Evolutionary conservation across 2,888 invertebrate genomes (phyloP), one percentile per base, ranked within the genome.

Genomic region (Schizaphis graminum): DNA sequence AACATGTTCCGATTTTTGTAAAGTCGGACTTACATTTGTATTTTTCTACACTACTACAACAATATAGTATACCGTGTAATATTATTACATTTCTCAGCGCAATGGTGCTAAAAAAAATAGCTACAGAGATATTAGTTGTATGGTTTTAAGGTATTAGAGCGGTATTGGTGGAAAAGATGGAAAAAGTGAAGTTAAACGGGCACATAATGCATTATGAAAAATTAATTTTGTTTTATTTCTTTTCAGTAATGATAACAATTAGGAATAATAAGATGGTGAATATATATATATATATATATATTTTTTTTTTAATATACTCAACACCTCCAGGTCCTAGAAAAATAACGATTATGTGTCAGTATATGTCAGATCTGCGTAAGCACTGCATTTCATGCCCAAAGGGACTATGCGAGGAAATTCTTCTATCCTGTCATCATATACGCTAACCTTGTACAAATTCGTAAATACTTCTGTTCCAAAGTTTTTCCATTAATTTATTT

Each of bases 1-100:
- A 93, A 93, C 57, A 26, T 85, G 89, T 89, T 90, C 16, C 21
- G 16, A 57, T 89, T 89, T 56, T 35, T 21, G 24, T 86, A 86
- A 86, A 61, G 16, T 3, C 47, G 47, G 28, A 11, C 35, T 13
- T 77, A 24, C 21, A 35, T 11, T 1, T 35, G 21, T 35, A 35
- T 77, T 77, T 77, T 21, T 35, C 8, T 21, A 21, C 77, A 35
- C 8, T 35, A 35, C 35, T 77, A 21, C 21, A 35, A 21, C 0
- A 35, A 77, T 77, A 77, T 77, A 77, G 3, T 44, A 41, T 21
- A n/a, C 35, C 8, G 3, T 49, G n/a, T 49, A 49, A 87, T 87
- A 86, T n/a, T 67, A 67, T 67, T 35, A 67, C 3, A 5, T 35
- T n/a, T 35, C 5, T 35, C n/a, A 16, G 2, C n/a, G 1, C n/a